Conservation (phyloP, 2,888 invertebrate genomes). For the Latrodectus elegans region DNA sequence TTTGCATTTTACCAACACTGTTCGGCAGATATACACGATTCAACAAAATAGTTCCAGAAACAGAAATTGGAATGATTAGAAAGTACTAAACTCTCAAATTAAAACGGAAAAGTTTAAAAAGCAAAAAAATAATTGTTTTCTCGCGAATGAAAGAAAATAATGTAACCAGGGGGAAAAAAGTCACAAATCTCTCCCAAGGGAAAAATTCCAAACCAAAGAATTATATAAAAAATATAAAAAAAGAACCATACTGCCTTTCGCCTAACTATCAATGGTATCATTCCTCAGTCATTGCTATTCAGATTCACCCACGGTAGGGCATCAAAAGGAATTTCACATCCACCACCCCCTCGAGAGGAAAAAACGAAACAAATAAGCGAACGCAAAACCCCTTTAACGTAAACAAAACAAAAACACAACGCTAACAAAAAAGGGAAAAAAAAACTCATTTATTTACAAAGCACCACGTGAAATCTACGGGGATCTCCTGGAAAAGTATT, state of each 20-base stretch:
- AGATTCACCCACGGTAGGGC: slow-evolving; percentile 20
- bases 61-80: neutral
- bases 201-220: neutral
- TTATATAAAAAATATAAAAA: neutral
- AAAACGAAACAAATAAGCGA: slow-evolving; percentile 46
- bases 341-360: slow-evolving; percentile 12
- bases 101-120: neutral
- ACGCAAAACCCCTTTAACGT: slow-evolving; percentile 17
- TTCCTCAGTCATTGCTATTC: slow-evolving; percentile 26
- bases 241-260: neutral
- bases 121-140: slow-evolving; percentile 24
- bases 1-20: no score
- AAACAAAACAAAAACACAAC: slow-evolving; percentile 14
- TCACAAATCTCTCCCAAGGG: neutral
- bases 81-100: neutral
- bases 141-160: neutral
- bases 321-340: slow-evolving; percentile 16
- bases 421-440: slow-evolving; percentile 9
- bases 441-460: slow-evolving; percentile 69
- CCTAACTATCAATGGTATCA: slow-evolving; percentile 48
- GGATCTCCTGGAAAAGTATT: slow-evolving; percentile 55
- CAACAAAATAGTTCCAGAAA: no score
- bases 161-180: neutral
- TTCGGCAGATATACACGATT: no score
- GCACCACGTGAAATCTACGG: slow-evolving; percentile 42